Percentiles rank a stretch among this genome's conserved stretches.
Conservation (phyloP, 1,140 invertebrate species). For the Mercenaria mercenaria region DNA sequence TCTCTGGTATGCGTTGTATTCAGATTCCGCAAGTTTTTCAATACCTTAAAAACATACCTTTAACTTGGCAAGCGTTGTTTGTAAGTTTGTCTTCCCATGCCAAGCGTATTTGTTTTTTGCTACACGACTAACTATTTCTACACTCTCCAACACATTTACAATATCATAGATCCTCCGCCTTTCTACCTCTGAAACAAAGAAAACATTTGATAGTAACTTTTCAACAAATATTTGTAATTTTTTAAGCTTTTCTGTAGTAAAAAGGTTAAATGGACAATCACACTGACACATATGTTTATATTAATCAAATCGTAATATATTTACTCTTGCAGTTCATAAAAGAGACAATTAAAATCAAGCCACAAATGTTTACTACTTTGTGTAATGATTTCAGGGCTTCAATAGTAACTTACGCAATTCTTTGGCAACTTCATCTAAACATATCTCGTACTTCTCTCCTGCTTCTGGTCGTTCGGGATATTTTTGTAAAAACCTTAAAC, state of each 20-base stretch:
- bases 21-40: too few relatives aligned
- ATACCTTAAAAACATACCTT: constrained; percentile 82
- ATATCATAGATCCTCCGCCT: constrained; percentile 92
- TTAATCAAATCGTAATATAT: too few relatives aligned
- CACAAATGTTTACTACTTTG: too few relatives aligned
- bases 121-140: constrained; percentile 89
- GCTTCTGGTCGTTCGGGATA: constrained; percentile 83
- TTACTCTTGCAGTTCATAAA: too few relatives aligned
- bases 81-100: constrained; percentile 86
- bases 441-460: constrained; percentile 79
- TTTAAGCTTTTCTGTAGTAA: too few relatives aligned
- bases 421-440: constrained; percentile 85
- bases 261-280: too few relatives aligned
- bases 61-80: constrained; percentile 84
- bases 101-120: constrained; percentile 87
- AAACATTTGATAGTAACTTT: background rate
- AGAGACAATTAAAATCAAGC: too few relatives aligned
- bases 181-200: constrained; percentile 86
- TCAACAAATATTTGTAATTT: too few relatives aligned
- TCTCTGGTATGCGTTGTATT: too few relatives aligned
- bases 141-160: constrained; percentile 91
- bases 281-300: too few relatives aligned
- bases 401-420: constrained; percentile 81
- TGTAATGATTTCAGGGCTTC: too few relatives aligned
- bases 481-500: constrained; percentile 83